A percentile compares a stretch with the other conserved stretches of the same genome.
These are phyloP conservation scores for Andrena cerasifolii DNA, from an alignment of 1,140 invertebrate species.

Conservation along the genomic window DNA sequence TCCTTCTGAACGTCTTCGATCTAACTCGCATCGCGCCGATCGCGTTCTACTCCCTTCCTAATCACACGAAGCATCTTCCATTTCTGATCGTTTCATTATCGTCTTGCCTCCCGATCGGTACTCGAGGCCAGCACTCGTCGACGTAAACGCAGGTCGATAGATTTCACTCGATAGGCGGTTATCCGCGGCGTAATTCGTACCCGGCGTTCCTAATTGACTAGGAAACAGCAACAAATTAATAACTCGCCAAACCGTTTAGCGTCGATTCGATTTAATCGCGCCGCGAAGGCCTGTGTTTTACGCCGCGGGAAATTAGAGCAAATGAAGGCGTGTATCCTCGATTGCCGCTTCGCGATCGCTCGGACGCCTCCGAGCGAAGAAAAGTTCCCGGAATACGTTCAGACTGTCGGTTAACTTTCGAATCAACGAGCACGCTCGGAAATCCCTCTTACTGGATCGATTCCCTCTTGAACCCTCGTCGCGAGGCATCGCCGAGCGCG, in stretches of 20 bases:
- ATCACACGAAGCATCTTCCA: no score
- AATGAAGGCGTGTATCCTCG: slow-evolving; percentile 33
- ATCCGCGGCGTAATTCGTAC: slow-evolving; percentile 33
- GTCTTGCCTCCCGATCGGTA: not conserved
- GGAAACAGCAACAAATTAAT: slow-evolving; percentile 48
- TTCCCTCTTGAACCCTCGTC: slow-evolving; percentile 3
- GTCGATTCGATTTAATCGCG: slow-evolving; percentile 42
- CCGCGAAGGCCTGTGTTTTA: slow-evolving; percentile 3
- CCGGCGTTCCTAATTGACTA: slow-evolving; percentile 27
- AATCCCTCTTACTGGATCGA: no score
- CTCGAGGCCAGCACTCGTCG: slow-evolving; percentile 3
- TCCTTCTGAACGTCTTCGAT: no score
- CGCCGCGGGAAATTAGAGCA: slow-evolving; percentile 29
- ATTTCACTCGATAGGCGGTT: slow-evolving; percentile 47
- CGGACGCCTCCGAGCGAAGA: slow-evolving; percentile 20
- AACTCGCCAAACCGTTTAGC: slow-evolving; percentile 19
- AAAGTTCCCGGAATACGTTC: slow-evolving; percentile 18
- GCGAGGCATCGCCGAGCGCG: slow-evolving; percentile 35
- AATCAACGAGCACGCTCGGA: not conserved
- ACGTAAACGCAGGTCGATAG: slow-evolving; percentile 28
- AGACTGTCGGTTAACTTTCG: slow-evolving; percentile 39
- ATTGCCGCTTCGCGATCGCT: not conserved
- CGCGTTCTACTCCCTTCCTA: no score
- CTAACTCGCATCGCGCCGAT: no score
- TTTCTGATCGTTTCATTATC: no score